Percentiles rank a stretch among this genome's conserved stretches.
Evolutionary conservation across 2,888 invertebrate species (phyloP).

Genomic region (Megaustenia siamemsis): DNA sequence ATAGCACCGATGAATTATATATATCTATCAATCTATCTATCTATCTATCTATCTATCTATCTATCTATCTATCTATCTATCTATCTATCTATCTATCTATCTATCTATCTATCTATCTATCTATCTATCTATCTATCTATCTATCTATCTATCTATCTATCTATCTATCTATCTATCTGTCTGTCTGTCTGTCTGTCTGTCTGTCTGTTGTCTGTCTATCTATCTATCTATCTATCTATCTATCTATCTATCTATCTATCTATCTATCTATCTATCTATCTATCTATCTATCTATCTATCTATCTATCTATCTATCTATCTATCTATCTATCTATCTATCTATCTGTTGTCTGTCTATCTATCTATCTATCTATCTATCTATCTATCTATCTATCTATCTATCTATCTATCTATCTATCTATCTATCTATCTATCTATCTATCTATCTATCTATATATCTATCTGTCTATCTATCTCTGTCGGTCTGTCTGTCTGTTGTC

Average conservation of each 20-base stretch:
- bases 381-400: neutral
- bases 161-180: too few species aligned
- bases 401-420: too few species aligned
- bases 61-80: neutral
- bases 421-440: too few species aligned
- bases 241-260: neutral
- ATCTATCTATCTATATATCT: too few species aligned
- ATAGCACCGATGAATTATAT: neutral
- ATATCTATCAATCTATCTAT: neutral
- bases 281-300: neutral
- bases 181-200: too few species aligned
- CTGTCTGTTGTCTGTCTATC: too few species aligned
- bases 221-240: too few species aligned
- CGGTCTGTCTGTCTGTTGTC: too few species aligned
- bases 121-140: conserved; percentile 7
- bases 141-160: neutral
- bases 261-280: neutral
- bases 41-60: neutral
- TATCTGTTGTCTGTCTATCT: too few species aligned
- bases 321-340: too few species aligned
- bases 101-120: neutral
- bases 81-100: neutral
- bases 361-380: too few species aligned
- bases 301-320: neutral
- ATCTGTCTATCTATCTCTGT: too few species aligned